Conservation (phyloP, 2,888 invertebrate species). For the Chaetogeoica ovagalla region DNA sequence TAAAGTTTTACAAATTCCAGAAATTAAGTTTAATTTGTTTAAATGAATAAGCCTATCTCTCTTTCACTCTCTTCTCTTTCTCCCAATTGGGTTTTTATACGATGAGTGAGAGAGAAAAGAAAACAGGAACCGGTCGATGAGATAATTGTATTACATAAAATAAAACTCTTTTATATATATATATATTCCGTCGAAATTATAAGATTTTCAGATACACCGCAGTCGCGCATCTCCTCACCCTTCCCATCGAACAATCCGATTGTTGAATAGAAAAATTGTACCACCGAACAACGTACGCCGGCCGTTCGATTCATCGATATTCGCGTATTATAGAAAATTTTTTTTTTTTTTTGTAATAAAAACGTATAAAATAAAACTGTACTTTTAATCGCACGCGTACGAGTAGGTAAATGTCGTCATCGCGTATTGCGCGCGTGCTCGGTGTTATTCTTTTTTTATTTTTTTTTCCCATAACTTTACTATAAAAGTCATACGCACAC, state of each 20-base stretch:
- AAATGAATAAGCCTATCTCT: constrained; percentile 49
- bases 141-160: constrained; percentile 50
- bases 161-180: constrained; percentile 40
- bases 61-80: constrained; percentile 30
- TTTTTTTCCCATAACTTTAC: constrained; percentile 1
- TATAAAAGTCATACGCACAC: not conserved
- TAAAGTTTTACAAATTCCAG: constrained; percentile 52
- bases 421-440: not conserved
- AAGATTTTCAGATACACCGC: constrained; percentile 32
- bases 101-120: constrained; percentile 6
- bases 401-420: not conserved
- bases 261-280: too few relatives aligned
- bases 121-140: constrained; percentile 37
- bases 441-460: too few relatives aligned
- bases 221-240: too few relatives aligned
- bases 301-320: too few relatives aligned
- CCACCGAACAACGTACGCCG: too few relatives aligned
- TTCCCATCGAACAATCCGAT: too few relatives aligned
- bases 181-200: constrained; percentile 45
- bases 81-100: constrained; percentile 34
- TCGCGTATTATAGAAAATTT: too few relatives aligned
- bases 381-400: not conserved
- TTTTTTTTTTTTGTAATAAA: not conserved
- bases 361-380: not conserved
- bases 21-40: constrained; percentile 53